phyloP scores from a whole-genome alignment of 2,113 vertebrate species.

The Barbus barbus region DNA sequence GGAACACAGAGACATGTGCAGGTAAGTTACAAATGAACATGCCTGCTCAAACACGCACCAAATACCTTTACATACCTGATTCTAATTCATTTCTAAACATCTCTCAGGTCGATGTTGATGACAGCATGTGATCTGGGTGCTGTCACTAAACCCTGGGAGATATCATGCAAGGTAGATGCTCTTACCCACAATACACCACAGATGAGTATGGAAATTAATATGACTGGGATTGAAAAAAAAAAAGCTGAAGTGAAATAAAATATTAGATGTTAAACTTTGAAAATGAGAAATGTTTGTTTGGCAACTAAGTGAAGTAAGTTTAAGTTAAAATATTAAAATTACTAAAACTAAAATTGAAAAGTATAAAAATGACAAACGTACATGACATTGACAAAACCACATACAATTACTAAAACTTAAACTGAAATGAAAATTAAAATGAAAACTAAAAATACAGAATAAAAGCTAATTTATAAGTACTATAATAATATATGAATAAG shows the following conservation, averaged over 20 bases:
- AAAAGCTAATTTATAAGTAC: too few species aligned
- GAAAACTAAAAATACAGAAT: too few species aligned
- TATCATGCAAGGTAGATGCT: constrained; percentile 90
- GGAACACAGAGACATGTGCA: constrained; percentile 92
- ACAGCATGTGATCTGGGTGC: constrained; percentile 99
- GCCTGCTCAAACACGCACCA: background rate
- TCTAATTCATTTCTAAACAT: background rate
- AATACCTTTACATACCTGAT: background rate
- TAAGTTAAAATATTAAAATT: too few species aligned
- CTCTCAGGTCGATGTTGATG: constrained; percentile 98
- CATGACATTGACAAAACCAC: too few species aligned
- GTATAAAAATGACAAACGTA: too few species aligned
- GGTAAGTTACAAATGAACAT: constrained; percentile 68
- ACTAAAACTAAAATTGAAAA: too few species aligned
- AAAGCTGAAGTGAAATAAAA: background rate
- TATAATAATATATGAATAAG: too few species aligned
- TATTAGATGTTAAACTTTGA: background rate
- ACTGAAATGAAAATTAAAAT: too few species aligned
- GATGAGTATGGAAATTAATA: background rate
- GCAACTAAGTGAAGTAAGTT: background rate
- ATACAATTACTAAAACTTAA: too few species aligned
- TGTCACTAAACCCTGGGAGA: constrained; percentile 99
- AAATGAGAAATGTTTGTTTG: background rate
- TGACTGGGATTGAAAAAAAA: background rate
- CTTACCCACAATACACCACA: constrained; percentile 6